Evolutionary conservation across 1,140 invertebrate genomes (phyloP).

Genomic region (Papilio xuthus): DNA sequence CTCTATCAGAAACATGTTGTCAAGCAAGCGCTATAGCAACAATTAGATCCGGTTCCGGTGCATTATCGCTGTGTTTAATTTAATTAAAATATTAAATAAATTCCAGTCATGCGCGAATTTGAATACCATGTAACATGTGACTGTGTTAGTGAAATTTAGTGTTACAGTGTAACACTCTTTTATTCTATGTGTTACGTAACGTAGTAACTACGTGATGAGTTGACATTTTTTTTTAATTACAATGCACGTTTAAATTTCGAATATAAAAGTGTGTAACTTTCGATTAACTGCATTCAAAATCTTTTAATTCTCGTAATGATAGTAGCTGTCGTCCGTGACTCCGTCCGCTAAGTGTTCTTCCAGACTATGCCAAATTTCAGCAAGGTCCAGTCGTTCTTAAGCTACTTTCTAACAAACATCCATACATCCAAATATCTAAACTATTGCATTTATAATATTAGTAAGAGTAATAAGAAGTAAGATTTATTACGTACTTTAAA

Average conservation of each 20-base stretch:
- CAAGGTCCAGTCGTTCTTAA: too few relatives aligned
- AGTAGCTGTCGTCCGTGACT: background rate
- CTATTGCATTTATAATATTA: too few relatives aligned
- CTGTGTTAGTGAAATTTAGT: slow-evolving; percentile 24
- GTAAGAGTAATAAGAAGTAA: too few relatives aligned
- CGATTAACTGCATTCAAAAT: background rate
- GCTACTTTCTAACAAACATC: too few relatives aligned
- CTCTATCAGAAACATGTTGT: background rate
- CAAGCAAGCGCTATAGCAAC: background rate
- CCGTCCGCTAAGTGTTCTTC: too few relatives aligned
- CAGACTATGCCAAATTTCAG: too few relatives aligned
- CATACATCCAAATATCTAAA: too few relatives aligned
- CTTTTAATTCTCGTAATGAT: background rate
- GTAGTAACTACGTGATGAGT: background rate
- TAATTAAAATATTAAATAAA: slow-evolving; percentile 22
- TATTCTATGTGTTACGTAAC: background rate
- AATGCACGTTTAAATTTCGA: background rate
- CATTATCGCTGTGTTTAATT: slow-evolving; percentile 24
- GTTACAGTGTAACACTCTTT: background rate
- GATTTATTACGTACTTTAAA: too few relatives aligned
- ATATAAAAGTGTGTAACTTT: background rate
- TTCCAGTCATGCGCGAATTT: slow-evolving; percentile 16
- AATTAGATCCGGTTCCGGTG: slow-evolving; percentile 24
- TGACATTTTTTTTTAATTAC: slow-evolving; percentile 10
- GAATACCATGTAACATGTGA: background rate